phyloP scores from a whole-genome alignment of 1,140 invertebrate species.

The Drosophila asahinai region DNA sequence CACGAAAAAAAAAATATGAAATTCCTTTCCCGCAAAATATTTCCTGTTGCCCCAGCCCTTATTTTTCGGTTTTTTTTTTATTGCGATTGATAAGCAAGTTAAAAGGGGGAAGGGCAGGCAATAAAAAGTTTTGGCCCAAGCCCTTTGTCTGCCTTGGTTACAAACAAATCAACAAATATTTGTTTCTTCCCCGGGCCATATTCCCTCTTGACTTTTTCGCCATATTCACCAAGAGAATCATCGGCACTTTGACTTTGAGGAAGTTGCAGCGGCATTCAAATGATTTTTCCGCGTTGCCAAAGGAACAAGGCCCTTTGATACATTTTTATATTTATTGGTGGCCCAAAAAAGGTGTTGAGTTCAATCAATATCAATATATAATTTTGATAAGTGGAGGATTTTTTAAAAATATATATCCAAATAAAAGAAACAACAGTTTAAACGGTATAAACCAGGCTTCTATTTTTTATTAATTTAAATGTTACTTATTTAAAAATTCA shows the following conservation, averaged over 20 bases:
- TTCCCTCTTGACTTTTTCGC: constrained; percentile 13
- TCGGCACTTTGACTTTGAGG: constrained; percentile 26
- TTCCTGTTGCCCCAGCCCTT: constrained; percentile 32
- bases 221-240: constrained; percentile 29
- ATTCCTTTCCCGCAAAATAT: constrained; percentile 44
- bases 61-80: neutral
- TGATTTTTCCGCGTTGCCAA: constrained; percentile 6
- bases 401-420: neutral
- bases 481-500: too few relatives aligned
- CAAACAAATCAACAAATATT: constrained; percentile 78
- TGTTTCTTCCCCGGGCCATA: constrained; percentile 36
- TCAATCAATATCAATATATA: neutral
- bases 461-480: too few relatives aligned
- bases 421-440: too few relatives aligned
- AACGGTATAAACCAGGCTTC: too few relatives aligned
- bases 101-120: constrained; percentile 29
- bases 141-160: constrained; percentile 62
- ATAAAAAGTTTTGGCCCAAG: constrained; percentile 67
- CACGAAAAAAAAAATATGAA: constrained; percentile 39
- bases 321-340: neutral
- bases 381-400: neutral
- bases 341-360: neutral
- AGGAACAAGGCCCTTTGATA: constrained; percentile 7
- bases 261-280: constrained; percentile 27
- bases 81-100: constrained; percentile 64